phyloP scores from a whole-genome alignment of 2,888 invertebrate species.

The Ditula angustiorana region DNA sequence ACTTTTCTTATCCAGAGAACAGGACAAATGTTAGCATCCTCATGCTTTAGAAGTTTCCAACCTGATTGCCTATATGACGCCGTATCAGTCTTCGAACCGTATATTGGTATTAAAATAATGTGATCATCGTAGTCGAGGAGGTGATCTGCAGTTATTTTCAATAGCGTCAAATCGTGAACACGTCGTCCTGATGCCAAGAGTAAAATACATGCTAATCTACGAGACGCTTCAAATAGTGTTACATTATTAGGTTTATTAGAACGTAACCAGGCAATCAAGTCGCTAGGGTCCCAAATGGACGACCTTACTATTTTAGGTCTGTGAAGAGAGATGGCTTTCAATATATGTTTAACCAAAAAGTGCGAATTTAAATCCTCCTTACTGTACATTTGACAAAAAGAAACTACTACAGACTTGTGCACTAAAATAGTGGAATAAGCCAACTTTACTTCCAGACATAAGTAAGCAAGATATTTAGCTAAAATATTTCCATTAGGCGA shows the following conservation, averaged over 20 bases:
- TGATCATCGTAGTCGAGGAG: too few species aligned
- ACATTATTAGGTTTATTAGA: too few species aligned
- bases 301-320: slow-evolving; percentile 17
- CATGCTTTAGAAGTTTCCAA: not conserved
- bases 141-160: not conserved
- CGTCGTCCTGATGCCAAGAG: slow-evolving; percentile 40
- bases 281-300: not conserved
- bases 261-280: too few species aligned
- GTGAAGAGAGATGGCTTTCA: too few species aligned
- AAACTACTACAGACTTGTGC: slow-evolving; percentile 38
- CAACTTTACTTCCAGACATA: slow-evolving; percentile 9
- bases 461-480: slow-evolving; percentile 30
- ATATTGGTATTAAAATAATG: slow-evolving; percentile 4
- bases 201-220: slow-evolving; percentile 27
- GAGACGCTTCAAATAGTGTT: not conserved
- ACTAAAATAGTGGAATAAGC: slow-evolving; percentile 30
- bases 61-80: not conserved
- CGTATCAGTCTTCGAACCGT: slow-evolving; percentile 9
- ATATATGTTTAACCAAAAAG: slow-evolving; percentile 20
- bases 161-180: slow-evolving; percentile 39
- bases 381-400: too few species aligned
- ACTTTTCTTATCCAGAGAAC: not conserved
- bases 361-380: not conserved
- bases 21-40: not conserved
- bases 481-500: slow-evolving; percentile 23